Evolutionary conservation across 2,888 invertebrate genomes (phyloP), one percentile per base, ranked within the genome.

Genomic region (Cephus runcator): DNA sequence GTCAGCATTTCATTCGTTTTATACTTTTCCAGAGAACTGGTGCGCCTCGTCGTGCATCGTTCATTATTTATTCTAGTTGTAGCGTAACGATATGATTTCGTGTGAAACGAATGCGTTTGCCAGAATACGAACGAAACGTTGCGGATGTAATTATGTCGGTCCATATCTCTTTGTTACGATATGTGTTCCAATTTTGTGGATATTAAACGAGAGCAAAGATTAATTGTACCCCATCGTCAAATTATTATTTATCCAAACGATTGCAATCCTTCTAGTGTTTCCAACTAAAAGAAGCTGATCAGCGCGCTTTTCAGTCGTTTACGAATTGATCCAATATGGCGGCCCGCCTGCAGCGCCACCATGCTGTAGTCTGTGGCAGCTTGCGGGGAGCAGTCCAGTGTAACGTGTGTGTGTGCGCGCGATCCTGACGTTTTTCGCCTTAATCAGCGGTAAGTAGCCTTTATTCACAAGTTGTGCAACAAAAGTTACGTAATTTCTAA

Each of bases 391-490:
- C 85, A 86, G 86, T 88, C 81, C 80, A 83, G 82, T 84, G 81
- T 85, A 84, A 85, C 84, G 85, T 85, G 86, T 86, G 85, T 81
- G 85, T 81, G 85, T 83, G 86, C 83, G 87, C 83, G 86, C 83
- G 88, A 86, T 88, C 87, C 87, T 87, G 90, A 90, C 88, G 88
- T 89, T 90, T 89, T 88, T 90, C 89, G 85, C 87, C 86, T 87
- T 85, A 88, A 86, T 88, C 87, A 90, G 89, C 88, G 89, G 91
- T 91, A 88, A 90, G 90, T 89, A 85, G 86, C 81, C 82, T 88
- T 88, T 90, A 89, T 89, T 90, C 88, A 87, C 87, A 79, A 85
- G 85, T 84, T 84, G 84, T 87, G 83, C 85, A 85, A 87, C 85
- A 88, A 86, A 85, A 86, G 87, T 90, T 90, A 87, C 87, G 88